Conservation (phyloP, 2,888 invertebrate species). For the Heliconius hortense region DNA sequence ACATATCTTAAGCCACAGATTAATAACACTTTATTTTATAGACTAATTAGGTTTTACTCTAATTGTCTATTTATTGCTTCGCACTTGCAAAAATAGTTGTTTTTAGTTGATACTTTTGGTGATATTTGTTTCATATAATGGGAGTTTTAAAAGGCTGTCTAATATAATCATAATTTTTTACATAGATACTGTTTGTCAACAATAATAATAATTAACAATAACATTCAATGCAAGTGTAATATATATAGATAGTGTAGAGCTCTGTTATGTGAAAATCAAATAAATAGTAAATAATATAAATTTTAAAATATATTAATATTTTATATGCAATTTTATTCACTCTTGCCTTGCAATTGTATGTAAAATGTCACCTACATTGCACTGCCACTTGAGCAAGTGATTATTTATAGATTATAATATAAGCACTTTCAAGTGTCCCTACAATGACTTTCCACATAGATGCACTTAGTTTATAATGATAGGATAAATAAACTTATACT, state of each 20-base stretch:
- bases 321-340: background rate
- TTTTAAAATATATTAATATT: background rate
- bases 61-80: background rate
- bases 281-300: background rate
- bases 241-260: too few species aligned
- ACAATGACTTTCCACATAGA: conserved; percentile 13
- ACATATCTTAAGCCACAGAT: conserved; percentile 34
- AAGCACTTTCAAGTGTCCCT: conserved; percentile 13
- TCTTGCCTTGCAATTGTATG: conserved; percentile 3
- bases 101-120: background rate
- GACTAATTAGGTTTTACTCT: conserved; percentile 36
- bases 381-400: conserved; percentile 14
- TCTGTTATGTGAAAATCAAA: too few species aligned
- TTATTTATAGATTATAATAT: conserved; percentile 18
- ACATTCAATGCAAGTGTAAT: too few species aligned
- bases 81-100: background rate
- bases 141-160: background rate
- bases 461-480: background rate
- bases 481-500: conserved; percentile 2
- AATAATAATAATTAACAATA: too few species aligned
- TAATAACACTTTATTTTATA: conserved; percentile 26
- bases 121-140: background rate
- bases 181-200: too few species aligned
- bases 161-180: background rate
- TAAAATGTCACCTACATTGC: conserved; percentile 17